Base-by-base conservation (phyloP, 2,113 vertebrate genomes). In the Dicrurus megarhynchus region DNA sequence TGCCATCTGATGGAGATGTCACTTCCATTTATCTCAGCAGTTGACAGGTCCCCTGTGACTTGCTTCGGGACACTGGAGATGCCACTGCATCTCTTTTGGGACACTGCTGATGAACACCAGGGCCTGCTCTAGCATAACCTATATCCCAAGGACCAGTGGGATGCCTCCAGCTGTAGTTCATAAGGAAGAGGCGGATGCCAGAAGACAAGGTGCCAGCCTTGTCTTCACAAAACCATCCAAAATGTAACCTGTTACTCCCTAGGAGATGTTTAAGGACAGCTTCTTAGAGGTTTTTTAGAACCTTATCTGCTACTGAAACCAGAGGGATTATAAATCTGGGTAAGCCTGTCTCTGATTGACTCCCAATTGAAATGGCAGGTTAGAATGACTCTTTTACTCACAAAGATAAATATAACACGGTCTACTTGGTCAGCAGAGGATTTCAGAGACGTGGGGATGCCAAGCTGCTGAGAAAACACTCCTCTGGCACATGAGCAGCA, bases 81-180 rank as follows among this genome's bases (percentile, higher is more conserved):
- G 57, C 16, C 37, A 47, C 39, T 5, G 16, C 42, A 73, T 37
- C 69, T 79, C 75, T 53, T 67, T 11, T 56, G 42, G 53, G 80
- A 73, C 63, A 27, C 52, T 79, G n/a, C 71, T 86, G 35, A 5
- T 37, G 42, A 83, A 75, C 56, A 65, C 57, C 30, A 82, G 57
- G 22, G 32, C 42, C 37, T 87, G 19, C 35, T 76, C 49, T 1
- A n/a, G 50, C 1, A 1, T 5, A 44, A 12, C 0, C 4, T 28
- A 9, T 35, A 47, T n/a, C 47, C 64, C 44, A 82, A 55, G 35
- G 49, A 42, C 10, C 49, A 44, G 11, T 4, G 42, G 13, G 37
- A 46, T 32, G 13, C 37, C 11, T 71, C 52, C 3, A 37, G 41
- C 21, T 52, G 28, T 0, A 60, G 23, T 1, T 81, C 49, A 28